phyloP scores from a whole-genome alignment of 2,888 invertebrate genomes.

The Tholera decimalis region DNA sequence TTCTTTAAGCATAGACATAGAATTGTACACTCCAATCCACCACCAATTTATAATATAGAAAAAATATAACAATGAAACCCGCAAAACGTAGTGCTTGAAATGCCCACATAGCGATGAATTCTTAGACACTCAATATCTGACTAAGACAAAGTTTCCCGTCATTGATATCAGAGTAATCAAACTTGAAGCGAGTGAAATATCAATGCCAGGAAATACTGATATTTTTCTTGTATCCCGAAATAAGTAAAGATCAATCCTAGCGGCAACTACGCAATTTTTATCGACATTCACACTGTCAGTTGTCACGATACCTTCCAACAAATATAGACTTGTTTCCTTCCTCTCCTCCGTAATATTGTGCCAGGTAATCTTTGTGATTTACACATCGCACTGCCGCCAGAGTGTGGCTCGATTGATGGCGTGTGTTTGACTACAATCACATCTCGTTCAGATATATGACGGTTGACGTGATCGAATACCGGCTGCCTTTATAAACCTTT shows the following conservation, averaged over 20 bases:
- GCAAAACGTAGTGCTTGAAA: background rate
- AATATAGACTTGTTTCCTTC: conserved; percentile 37
- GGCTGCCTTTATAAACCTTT: conserved; percentile 51
- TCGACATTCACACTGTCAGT: conserved; percentile 10
- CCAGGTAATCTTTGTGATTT: conserved; percentile 62
- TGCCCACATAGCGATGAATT: background rate
- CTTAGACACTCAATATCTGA: background rate
- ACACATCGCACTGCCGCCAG: conserved; percentile 52
- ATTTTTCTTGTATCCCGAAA: background rate
- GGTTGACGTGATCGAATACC: conserved; percentile 41
- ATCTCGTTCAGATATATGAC: conserved; percentile 61
- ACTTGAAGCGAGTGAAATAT: background rate
- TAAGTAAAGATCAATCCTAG: conserved; percentile 7
- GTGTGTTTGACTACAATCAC: conserved; percentile 62
- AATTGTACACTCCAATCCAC: background rate
- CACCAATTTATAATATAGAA: background rate
- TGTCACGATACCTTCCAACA: conserved; percentile 18
- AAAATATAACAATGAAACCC: background rate
- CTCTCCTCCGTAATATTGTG: conserved; percentile 43
- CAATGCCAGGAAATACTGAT: background rate
- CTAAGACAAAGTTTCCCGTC: background rate
- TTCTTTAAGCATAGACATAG: too few relatives aligned
- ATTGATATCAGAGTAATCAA: background rate
- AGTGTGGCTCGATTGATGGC: conserved; percentile 58
- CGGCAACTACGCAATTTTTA: conserved; percentile 6